Evolutionary conservation across 2,888 invertebrate genomes (phyloP).

Genomic region (Athalia cordata): DNA sequence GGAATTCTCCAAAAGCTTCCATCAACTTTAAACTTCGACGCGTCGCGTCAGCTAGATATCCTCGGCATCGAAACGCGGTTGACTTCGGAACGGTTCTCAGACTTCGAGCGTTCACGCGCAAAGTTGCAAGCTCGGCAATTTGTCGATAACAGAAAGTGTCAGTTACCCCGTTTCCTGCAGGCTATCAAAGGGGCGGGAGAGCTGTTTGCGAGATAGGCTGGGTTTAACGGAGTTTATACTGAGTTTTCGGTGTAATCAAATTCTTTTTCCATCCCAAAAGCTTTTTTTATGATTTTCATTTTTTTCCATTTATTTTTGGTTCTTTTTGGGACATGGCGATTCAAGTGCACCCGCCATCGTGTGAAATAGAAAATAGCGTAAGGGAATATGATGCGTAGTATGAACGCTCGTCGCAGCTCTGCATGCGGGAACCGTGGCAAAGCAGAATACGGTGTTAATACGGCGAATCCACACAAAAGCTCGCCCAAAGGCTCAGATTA

Average conservation of each 20-base stretch:
- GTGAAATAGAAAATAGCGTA: too few species aligned
- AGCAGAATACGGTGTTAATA: slow-evolving; percentile 46
- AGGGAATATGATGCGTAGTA: too few species aligned
- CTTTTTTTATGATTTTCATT: too few species aligned
- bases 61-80: too few species aligned
- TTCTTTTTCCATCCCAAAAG: not conserved
- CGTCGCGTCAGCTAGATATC: not conserved
- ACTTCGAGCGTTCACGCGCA: not conserved
- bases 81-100: too few species aligned
- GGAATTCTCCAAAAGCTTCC: not conserved
- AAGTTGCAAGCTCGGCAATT: slow-evolving; percentile 22
- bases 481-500: slow-evolving; percentile 51
- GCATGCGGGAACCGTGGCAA: too few species aligned
- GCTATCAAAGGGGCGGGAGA: not conserved
- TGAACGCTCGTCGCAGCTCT: too few species aligned
- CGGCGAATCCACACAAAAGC: slow-evolving; percentile 51
- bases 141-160: slow-evolving; percentile 15
- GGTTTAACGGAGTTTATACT: not conserved
- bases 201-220: not conserved
- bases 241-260: slow-evolving; percentile 5
- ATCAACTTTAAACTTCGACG: not conserved
- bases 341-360: too few species aligned
- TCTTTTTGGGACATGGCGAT: too few species aligned
- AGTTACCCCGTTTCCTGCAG: slow-evolving; percentile 10
- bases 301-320: too few species aligned